These are phyloP conservation scores for Microplitis manilae DNA, from an alignment of 2,888 invertebrate species.

Conservation along the genomic window DNA sequence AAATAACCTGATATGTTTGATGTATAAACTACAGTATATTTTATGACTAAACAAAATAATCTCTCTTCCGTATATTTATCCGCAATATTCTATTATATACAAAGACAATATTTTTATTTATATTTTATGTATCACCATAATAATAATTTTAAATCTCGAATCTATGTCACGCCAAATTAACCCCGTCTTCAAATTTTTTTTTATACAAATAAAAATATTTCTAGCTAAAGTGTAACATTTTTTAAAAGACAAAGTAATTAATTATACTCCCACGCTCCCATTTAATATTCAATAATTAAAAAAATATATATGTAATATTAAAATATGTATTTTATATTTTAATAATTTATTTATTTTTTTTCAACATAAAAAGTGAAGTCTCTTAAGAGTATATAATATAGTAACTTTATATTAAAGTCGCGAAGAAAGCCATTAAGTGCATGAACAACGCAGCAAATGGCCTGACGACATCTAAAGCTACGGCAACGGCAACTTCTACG, in stretches of 20 bases:
- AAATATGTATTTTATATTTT: too few relatives aligned
- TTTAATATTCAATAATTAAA: not conserved
- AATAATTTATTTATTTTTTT: too few relatives aligned
- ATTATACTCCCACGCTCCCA: too few relatives aligned
- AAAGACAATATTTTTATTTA: too few relatives aligned
- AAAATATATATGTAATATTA: not conserved
- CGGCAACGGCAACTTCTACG: not conserved
- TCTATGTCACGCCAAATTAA: too few relatives aligned
- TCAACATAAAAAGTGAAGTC: not conserved
- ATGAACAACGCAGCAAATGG: not conserved
- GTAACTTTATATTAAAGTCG: not conserved
- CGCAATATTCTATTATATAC: too few relatives aligned
- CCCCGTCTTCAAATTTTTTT: too few relatives aligned
- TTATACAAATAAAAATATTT: too few relatives aligned
- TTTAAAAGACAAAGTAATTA: too few relatives aligned
- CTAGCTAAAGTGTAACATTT: too few relatives aligned
- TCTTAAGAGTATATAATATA: not conserved
- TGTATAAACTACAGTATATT: not conserved
- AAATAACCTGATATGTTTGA: not conserved
- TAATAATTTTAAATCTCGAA: too few relatives aligned
- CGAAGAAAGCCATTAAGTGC: slow-evolving; percentile 1
- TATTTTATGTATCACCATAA: too few relatives aligned
- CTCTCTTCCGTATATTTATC: not conserved
- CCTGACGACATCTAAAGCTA: not conserved
- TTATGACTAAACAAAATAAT: not conserved